A percentile compares a stretch with the other conserved stretches of the same genome.
These are phyloP conservation scores for Onthophagus sagittarius DNA, from an alignment of 2,888 invertebrate species.

Conservation along the genomic window DNA sequence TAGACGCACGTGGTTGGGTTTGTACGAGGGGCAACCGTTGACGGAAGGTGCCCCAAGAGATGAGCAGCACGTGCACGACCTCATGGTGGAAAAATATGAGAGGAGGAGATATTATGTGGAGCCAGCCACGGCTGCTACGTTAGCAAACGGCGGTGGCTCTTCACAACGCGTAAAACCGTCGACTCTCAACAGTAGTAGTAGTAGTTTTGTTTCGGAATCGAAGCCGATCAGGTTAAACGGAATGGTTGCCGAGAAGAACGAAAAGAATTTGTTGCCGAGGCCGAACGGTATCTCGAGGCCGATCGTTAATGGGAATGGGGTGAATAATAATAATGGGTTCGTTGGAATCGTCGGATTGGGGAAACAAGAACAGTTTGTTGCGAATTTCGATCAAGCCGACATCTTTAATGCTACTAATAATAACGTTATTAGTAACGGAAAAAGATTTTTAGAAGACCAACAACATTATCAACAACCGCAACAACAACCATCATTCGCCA, in stretches of 20 bases:
- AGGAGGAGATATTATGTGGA: slow-evolving; percentile 68
- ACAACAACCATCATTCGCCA: slow-evolving; percentile 54
- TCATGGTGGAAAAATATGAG: slow-evolving; percentile 94
- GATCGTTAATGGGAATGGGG: neutral
- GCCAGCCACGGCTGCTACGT: slow-evolving; percentile 17
- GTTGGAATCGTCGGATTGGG: neutral
- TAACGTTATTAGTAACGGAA: slow-evolving; percentile 28
- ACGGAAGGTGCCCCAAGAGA: slow-evolving; percentile 68
- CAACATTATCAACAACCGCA: slow-evolving; percentile 29
- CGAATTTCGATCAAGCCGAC: slow-evolving; percentile 68
- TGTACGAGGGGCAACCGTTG: slow-evolving; percentile 72
- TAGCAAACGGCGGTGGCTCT: slow-evolving; percentile 24
- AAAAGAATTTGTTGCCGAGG: neutral
- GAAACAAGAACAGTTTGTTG: slow-evolving; percentile 52
- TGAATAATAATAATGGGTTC: neutral
- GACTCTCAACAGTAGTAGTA: slow-evolving; percentile 18
- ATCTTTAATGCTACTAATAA: slow-evolving; percentile 59
- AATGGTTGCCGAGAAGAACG: slow-evolving; percentile 13
- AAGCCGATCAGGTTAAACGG: slow-evolving; percentile 16
- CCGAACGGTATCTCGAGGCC: slow-evolving; percentile 6
- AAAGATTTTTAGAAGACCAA: slow-evolving; percentile 18
- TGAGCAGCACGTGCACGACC: slow-evolving; percentile 86
- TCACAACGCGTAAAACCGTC: slow-evolving; percentile 29
- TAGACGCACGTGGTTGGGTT: slow-evolving; percentile 87
- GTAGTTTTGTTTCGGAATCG: slow-evolving; percentile 1